Percentiles rank a stretch among this genome's conserved stretches.
Conservation (phyloP, 2,797 vertebrate species). For the Mionectes olivaceus region DNA sequence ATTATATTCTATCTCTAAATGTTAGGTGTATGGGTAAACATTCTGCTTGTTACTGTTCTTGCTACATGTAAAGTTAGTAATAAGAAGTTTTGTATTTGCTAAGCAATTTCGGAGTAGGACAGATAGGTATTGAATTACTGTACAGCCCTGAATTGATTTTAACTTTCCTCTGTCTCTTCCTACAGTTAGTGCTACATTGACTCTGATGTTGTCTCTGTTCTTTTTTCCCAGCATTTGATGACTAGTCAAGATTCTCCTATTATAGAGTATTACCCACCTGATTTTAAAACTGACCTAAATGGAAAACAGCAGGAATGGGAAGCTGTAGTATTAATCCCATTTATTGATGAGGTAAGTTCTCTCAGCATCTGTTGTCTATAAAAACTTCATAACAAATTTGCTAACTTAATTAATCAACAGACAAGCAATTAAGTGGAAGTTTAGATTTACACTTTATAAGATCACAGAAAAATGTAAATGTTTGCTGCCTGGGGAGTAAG, state of each 20-base stretch:
- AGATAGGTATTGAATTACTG: neutral
- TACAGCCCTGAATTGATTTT: neutral
- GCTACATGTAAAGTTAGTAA: neutral
- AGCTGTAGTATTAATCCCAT: slow-evolving; percentile 97
- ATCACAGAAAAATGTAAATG: neutral
- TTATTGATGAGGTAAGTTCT: slow-evolving; percentile 92
- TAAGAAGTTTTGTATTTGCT: neutral
- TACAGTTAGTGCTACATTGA: neutral
- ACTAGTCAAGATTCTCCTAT: slow-evolving; percentile 89
- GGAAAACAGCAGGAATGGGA: slow-evolving; percentile 99
- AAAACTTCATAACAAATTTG: neutral
- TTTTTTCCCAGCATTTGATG: slow-evolving; percentile 89
- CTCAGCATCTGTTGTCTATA: neutral
- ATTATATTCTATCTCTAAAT: neutral
- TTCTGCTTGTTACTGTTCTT: neutral
- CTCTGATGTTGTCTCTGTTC: neutral
- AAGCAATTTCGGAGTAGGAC: neutral
- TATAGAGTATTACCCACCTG: slow-evolving; percentile 93
- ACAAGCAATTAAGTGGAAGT: neutral
- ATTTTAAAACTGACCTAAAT: slow-evolving; percentile 98
- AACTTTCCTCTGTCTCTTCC: neutral
- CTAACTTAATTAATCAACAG: neutral
- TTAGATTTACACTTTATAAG: neutral
- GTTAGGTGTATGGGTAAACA: neutral
- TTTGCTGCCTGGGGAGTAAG: neutral